phyloP scores from a whole-genome alignment of 2,797 vertebrate genomes.

The Bucorvus abyssinicus region DNA sequence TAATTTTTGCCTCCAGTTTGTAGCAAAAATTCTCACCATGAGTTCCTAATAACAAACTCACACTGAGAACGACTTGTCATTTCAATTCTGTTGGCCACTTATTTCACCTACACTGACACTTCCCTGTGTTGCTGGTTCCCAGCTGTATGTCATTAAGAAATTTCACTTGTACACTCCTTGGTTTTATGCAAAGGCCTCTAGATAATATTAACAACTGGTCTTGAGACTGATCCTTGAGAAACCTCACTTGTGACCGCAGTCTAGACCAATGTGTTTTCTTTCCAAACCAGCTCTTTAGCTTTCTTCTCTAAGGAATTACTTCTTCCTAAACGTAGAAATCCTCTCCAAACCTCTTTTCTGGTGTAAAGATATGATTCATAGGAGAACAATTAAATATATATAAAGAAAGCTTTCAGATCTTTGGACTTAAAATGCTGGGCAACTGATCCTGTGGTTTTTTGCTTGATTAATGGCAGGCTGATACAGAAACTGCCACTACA shows the following conservation, averaged over 20 bases:
- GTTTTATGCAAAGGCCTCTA: background rate
- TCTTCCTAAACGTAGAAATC: background rate
- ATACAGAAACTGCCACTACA: background rate
- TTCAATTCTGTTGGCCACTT: background rate
- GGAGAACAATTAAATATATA: background rate
- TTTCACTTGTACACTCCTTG: background rate
- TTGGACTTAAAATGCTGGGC: background rate
- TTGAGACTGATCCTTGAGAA: background rate
- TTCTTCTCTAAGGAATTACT: background rate
- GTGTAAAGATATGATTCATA: background rate
- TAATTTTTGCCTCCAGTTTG: background rate
- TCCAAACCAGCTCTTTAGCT: background rate
- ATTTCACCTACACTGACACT: background rate
- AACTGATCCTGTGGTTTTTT: background rate
- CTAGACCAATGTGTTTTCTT: background rate
- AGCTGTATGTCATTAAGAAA: background rate
- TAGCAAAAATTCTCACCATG: background rate
- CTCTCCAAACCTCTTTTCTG: background rate
- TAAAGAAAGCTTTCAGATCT: background rate
- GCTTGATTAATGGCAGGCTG: background rate
- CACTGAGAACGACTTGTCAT: background rate
- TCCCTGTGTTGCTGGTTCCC: background rate
- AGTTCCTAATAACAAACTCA: background rate
- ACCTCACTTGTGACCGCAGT: background rate
- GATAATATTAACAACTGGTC: background rate